phyloP scores from a whole-genome alignment of 2,888 invertebrate genomes.

The Punctoribates punctum region DNA sequence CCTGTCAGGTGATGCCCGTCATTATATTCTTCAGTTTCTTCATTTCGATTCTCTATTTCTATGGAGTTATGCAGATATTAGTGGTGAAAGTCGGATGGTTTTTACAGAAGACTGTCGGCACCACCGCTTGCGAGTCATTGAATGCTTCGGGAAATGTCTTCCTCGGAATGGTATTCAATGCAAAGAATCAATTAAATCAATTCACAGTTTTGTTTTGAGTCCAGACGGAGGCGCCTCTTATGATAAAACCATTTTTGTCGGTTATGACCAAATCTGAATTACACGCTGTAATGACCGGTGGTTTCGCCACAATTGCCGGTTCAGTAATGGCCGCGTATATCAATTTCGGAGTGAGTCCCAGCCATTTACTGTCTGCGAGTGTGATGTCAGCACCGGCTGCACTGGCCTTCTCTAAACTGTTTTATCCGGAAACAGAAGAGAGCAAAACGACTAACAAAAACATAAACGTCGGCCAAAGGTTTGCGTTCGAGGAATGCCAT shows the following conservation, averaged over 20 bases:
- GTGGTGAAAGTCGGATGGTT: slow-evolving; percentile 74
- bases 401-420: slow-evolving; percentile 79
- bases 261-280: slow-evolving; percentile 83
- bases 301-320: slow-evolving; percentile 90
- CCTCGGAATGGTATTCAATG: slow-evolving; percentile 72
- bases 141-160: slow-evolving; percentile 91
- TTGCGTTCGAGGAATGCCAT: slow-evolving; percentile 50
- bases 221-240: slow-evolving; percentile 81
- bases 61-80: slow-evolving; percentile 81
- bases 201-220: background rate
- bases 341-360: slow-evolving; percentile 78
- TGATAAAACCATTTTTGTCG: slow-evolving; percentile 81
- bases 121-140: slow-evolving; percentile 91
- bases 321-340: slow-evolving; percentile 90
- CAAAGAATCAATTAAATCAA: background rate
- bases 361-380: slow-evolving; percentile 84
- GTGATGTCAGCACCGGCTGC: slow-evolving; percentile 96
- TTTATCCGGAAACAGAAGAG: slow-evolving; percentile 84
- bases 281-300: slow-evolving; percentile 87
- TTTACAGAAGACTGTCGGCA: slow-evolving; percentile 68
- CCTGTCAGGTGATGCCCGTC: slow-evolving; percentile 65
- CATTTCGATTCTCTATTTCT: slow-evolving; percentile 81
- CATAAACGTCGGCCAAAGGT: slow-evolving; percentile 69
- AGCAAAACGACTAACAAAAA: slow-evolving; percentile 72
- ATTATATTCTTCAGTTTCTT: slow-evolving; percentile 91